Percentiles rank a stretch among this genome's conserved stretches.
Conservation (phyloP, 1,140 invertebrate species). For the Caligus rogercresseyi region DNA sequence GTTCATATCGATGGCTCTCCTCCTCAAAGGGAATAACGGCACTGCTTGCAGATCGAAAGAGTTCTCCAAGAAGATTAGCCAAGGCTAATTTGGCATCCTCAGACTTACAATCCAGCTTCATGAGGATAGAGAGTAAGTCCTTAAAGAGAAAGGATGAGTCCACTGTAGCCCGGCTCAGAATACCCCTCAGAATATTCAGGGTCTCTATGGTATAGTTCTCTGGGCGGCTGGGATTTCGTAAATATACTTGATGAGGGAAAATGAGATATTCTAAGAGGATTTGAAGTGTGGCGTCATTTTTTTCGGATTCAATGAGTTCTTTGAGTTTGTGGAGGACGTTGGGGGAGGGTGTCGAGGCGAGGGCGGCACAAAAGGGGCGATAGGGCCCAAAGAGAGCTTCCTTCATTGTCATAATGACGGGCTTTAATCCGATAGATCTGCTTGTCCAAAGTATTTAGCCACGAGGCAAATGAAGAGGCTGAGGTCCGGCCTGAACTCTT, state of each 20-base stretch:
- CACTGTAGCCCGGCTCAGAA: neutral
- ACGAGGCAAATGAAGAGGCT: constrained; percentile 13
- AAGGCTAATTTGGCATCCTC: neutral
- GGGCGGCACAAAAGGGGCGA: constrained; percentile 1
- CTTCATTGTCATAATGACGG: neutral
- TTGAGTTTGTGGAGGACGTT: neutral
- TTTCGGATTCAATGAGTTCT: neutral
- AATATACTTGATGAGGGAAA: constrained; percentile 10
- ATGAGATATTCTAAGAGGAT: constrained; percentile 5
- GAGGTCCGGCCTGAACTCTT: neutral
- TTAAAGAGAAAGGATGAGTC: neutral
- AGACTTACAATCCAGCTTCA: neutral
- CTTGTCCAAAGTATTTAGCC: constrained; percentile 15
- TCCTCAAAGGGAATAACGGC: neutral
- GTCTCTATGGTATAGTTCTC: constrained; percentile 7
- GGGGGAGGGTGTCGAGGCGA: neutral
- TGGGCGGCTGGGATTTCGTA: neutral
- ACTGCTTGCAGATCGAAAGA: neutral
- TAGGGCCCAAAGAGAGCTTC: neutral
- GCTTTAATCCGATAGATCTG: constrained; percentile 3
- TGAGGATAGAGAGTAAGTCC: neutral
- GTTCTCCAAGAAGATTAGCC: neutral
- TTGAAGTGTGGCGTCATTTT: neutral
- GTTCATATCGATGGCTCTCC: neutral
- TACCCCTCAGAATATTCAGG: neutral